Evolutionary conservation across 2,888 invertebrate species (phyloP).

Genomic region (Meteorus colon): DNA sequence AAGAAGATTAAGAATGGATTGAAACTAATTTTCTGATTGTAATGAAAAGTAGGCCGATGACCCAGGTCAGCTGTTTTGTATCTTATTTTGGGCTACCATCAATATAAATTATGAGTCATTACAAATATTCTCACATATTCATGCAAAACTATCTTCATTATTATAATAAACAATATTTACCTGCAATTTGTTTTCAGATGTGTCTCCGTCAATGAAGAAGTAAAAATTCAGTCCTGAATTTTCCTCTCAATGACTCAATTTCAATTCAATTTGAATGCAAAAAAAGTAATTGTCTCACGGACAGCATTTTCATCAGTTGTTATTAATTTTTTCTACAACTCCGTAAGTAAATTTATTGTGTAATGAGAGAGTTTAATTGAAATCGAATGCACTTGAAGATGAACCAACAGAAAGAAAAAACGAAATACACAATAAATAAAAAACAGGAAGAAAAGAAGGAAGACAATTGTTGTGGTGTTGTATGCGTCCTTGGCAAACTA

Average conservation of each 20-base stretch:
- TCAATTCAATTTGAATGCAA: neutral
- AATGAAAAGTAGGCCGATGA: slow-evolving; percentile 12
- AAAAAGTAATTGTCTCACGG: neutral
- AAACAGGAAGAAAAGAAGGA: neutral
- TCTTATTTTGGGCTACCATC: neutral
- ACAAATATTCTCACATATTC: neutral
- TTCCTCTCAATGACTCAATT: neutral
- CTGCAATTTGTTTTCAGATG: neutral
- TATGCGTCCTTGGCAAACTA: slow-evolving; percentile 29
- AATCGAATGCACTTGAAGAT: neutral
- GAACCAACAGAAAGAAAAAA: neutral
- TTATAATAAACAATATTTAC: slow-evolving; percentile 12
- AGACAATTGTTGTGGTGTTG: neutral
- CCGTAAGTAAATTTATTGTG: slow-evolving; percentile 11
- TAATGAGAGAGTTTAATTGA: slow-evolving; percentile 22
- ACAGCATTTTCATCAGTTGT: slow-evolving; percentile 10
- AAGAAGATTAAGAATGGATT: neutral
- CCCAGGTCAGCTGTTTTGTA: slow-evolving; percentile 1
- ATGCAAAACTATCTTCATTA: neutral
- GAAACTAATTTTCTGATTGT: neutral
- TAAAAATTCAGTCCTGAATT: slow-evolving; percentile 9
- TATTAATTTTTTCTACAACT: neutral
- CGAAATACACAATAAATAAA: neutral
- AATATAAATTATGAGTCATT: neutral
- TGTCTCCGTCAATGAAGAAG: neutral